phyloP scores from a whole-genome alignment of 2,797 vertebrate species.

The Esox lucius region DNA sequence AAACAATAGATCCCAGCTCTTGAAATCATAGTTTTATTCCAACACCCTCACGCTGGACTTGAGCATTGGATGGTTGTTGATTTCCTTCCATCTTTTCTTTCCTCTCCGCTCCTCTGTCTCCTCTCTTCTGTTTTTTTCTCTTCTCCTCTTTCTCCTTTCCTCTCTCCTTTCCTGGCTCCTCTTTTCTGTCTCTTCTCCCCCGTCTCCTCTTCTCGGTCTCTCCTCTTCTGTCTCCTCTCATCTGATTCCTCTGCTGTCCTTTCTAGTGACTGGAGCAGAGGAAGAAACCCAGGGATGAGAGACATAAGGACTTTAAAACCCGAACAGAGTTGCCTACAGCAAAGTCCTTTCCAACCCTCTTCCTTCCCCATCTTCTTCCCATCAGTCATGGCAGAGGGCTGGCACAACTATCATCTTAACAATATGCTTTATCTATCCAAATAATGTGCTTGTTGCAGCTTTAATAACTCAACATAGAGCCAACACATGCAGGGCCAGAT shows the following conservation, averaged over 20 bases:
- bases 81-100: too few relatives aligned
- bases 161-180: constrained; percentile 27
- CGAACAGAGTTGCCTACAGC: constrained; percentile 74
- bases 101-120: too few relatives aligned
- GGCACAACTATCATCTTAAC: constrained; percentile 82
- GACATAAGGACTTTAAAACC: constrained; percentile 80
- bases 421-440: constrained; percentile 59
- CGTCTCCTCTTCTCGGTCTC: too few relatives aligned
- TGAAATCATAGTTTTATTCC: neutral
- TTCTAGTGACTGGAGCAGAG: constrained; percentile 37
- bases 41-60: too few relatives aligned
- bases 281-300: constrained; percentile 47
- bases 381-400: constrained; percentile 80
- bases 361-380: constrained; percentile 59
- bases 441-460: constrained; percentile 44
- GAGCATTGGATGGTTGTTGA: too few relatives aligned
- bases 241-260: constrained; percentile 34
- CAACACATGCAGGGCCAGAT: too few relatives aligned
- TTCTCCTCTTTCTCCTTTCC: too few relatives aligned
- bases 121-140: neutral
- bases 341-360: constrained; percentile 78
- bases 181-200: constrained; percentile 31
- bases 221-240: too few relatives aligned
- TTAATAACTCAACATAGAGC: constrained; percentile 55
- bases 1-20: neutral